Base-by-base conservation (phyloP, 2,797 vertebrate genomes). In the Atherinosoma microstoma region DNA sequence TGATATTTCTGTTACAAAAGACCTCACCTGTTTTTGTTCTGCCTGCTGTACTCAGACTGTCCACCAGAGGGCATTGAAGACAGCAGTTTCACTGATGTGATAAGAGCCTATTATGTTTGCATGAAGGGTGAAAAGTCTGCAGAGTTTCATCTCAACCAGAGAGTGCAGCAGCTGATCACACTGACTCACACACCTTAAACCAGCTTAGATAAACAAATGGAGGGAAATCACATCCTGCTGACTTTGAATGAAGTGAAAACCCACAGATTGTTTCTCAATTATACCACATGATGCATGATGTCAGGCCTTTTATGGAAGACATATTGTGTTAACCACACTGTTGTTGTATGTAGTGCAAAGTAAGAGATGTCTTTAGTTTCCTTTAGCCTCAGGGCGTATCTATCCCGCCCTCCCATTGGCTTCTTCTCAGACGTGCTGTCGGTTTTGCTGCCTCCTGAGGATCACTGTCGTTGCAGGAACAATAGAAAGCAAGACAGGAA, bases 401-500 rank as follows among this genome's bases (percentile, higher is more conserved):
- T 36, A 67, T 79, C 73, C 79, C 70, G 67, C 58, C 62, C 70
- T 51, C 34, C 58, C 67, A 80, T 83, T 84, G 81, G 83, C 72
- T 29, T 58, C 38, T 56, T 45, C 45, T 64, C 58, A 7, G 29
- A 66, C 42, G 59, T 45, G 54, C 70, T 82, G 65, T 32, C 78
- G 65, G 65, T 69, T 73, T 56, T 61, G 64, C 67, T 47, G 53
- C 81, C 91, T 83, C 85, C 84, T 0, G 13, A 82, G 84, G 88
- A 89, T 82, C 78, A 62, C 62, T 84, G 78, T 63, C 81, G 74
- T 88, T 89, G 82, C 83, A 91, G 83, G 78, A 92, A 92, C 90
- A 95, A 94, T 95, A 89, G 92, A 92, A 90, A 87, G 87, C 88
- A 74, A 83, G 77, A 85, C 77, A 90, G 93, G 92, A 94, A 94